Conservation (phyloP, 2,113 vertebrate species). For the Orycteropus afer region DNA sequence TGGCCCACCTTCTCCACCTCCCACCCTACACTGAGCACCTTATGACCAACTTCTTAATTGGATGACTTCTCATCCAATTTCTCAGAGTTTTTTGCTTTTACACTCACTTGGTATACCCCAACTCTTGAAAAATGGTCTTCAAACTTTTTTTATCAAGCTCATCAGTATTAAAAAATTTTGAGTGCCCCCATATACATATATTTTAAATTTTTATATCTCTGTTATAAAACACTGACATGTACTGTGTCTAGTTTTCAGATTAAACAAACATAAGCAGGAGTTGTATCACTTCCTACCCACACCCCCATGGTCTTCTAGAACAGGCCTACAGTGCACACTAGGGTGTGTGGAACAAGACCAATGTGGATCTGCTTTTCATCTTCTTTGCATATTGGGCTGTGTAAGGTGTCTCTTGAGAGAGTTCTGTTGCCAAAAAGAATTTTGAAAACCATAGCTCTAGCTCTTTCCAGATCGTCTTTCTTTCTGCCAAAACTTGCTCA, state of each 20-base stretch:
- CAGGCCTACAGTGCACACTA: rapidly evolving
- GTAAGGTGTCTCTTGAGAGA: not conserved
- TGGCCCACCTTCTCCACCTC: not conserved
- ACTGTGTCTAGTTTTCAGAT: rapidly evolving
- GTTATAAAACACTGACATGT: not conserved
- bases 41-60: not conserved
- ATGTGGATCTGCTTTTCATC: rapidly evolving
- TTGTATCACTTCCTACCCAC: rapidly evolving
- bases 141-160: not conserved
- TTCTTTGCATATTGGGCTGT: rapidly evolving
- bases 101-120: not conserved
- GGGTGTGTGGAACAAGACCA: not conserved
- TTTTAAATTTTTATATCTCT: too few species aligned
- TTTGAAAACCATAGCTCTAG: not conserved
- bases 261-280: not conserved
- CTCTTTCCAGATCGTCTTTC: not conserved
- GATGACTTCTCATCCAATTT: rapidly evolving
- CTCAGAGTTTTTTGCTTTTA: not conserved
- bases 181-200: rapidly evolving
- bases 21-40: too few species aligned
- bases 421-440: not conserved
- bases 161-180: too few species aligned
- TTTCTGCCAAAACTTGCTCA: not conserved
- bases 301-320: too few species aligned
- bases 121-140: not conserved